These are phyloP conservation scores for Hormiphora californensis DNA, from an alignment of 37 sponge, comb jelly and placozoan species.

Conservation along the genomic window DNA sequence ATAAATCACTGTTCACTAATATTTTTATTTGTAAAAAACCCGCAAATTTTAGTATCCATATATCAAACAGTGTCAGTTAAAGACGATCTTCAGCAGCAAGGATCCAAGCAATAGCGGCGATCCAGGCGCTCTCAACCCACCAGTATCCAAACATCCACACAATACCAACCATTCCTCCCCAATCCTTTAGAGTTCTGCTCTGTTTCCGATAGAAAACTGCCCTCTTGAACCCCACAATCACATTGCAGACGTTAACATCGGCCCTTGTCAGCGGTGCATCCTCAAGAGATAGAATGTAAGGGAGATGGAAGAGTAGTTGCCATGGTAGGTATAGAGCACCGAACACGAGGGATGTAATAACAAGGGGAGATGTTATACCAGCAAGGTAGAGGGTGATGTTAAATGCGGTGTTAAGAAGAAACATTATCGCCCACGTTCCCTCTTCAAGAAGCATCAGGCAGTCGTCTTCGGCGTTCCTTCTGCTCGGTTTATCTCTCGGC, in stretches of 20 bases:
- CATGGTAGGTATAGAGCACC: conserved; percentile 1
- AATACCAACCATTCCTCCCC: background rate
- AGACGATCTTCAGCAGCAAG: background rate
- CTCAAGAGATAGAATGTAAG: background rate
- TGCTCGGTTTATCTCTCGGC: too few relatives aligned
- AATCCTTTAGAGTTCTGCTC: background rate
- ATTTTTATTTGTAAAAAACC: background rate
- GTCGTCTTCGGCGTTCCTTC: too few relatives aligned
- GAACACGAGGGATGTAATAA: background rate
- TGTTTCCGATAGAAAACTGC: background rate
- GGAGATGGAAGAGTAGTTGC: background rate
- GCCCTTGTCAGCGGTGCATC: background rate
- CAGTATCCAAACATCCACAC: conserved; percentile 13
- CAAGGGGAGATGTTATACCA: too few relatives aligned
- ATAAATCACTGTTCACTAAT: background rate
- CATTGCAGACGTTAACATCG: background rate
- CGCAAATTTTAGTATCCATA: background rate
- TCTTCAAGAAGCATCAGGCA: background rate
- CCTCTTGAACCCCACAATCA: background rate
- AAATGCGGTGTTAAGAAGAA: background rate
- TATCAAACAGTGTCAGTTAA: background rate
- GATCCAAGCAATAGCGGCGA: background rate
- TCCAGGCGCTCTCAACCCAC: background rate
- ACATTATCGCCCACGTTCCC: background rate
- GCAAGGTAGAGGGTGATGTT: too few relatives aligned